A percentile compares a stretch with the other conserved stretches of the same genome.
Evolutionary conservation across 2,888 invertebrate genomes (phyloP).

Genomic region (Eurytoma californica): DNA sequence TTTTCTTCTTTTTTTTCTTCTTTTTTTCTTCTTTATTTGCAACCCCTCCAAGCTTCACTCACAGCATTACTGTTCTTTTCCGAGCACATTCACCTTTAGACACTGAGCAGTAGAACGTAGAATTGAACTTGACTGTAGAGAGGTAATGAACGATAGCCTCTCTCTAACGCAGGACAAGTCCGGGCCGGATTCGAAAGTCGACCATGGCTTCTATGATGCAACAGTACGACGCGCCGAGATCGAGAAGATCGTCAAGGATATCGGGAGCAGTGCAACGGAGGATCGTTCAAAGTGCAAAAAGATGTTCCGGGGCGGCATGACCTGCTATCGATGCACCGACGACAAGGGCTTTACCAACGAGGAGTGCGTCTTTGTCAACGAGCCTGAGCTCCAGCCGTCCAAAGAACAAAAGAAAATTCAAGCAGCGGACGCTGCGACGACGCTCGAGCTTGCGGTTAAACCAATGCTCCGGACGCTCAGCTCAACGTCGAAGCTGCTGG

Average conservation of each 20-base stretch:
- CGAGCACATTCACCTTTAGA: neutral
- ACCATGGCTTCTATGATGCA: constrained; percentile 62
- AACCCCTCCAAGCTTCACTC: too few species aligned
- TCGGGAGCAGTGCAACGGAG: constrained; percentile 77
- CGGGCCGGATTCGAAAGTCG: constrained; percentile 42
- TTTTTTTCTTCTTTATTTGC: too few species aligned
- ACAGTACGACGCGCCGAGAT: constrained; percentile 79
- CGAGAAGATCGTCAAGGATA: constrained; percentile 84
- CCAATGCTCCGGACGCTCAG: neutral
- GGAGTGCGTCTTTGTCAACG: constrained; percentile 87
- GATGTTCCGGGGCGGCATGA: constrained; percentile 84
- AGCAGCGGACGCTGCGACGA: constrained; percentile 32
- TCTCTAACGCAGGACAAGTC: constrained; percentile 9
- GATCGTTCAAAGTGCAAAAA: constrained; percentile 85
- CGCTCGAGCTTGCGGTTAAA: neutral
- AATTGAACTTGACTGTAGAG: neutral
- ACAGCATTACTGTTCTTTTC: neutral
- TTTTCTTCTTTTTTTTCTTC: too few species aligned
- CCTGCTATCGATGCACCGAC: constrained; percentile 85
- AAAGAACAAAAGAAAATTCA: constrained; percentile 76
- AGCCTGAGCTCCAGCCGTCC: constrained; percentile 76
- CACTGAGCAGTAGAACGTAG: neutral
- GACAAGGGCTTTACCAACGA: constrained; percentile 84
- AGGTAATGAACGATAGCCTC: constrained; percentile 5
- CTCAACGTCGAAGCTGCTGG: constrained; percentile 40